Evolutionary conservation across 53 echinoderm and acorn worm species (phyloP).

Genomic region (Patiria pectinifera): DNA sequence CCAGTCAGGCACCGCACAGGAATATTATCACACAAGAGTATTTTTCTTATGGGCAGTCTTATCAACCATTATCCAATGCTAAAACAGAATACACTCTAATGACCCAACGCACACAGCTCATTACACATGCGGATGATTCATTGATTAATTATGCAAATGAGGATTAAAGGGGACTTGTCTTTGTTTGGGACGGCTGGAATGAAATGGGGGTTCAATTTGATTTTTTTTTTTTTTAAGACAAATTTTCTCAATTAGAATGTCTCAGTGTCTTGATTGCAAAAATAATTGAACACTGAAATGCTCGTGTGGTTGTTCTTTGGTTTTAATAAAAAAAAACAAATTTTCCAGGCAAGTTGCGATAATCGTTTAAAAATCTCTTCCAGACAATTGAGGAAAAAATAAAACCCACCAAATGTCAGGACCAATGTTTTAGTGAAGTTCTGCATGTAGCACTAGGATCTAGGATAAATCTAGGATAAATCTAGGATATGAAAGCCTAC

Average conservation of each 20-base stretch:
- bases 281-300: too few relatives aligned
- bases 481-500: too few relatives aligned
- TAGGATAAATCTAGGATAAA: too few relatives aligned
- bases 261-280: neutral
- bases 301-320: too few relatives aligned
- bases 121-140: constrained; percentile 52
- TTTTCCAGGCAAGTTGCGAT: too few relatives aligned
- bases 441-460: too few relatives aligned
- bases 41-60: neutral
- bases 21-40: neutral
- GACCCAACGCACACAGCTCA: neutral
- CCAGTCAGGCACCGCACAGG: neutral
- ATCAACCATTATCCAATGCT: neutral
- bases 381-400: too few relatives aligned
- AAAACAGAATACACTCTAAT: neutral
- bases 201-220: neutral
- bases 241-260: neutral
- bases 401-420: too few relatives aligned
- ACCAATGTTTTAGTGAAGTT: too few relatives aligned
- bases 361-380: too few relatives aligned
- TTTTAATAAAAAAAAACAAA: too few relatives aligned
- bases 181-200: neutral
- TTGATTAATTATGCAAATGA: constrained; percentile 54
- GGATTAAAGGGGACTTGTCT: neutral
- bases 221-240: neutral